These are phyloP conservation scores for Rhizoglyphus robini DNA, from an alignment of 1,140 invertebrate species.

Conservation along the genomic window DNA sequence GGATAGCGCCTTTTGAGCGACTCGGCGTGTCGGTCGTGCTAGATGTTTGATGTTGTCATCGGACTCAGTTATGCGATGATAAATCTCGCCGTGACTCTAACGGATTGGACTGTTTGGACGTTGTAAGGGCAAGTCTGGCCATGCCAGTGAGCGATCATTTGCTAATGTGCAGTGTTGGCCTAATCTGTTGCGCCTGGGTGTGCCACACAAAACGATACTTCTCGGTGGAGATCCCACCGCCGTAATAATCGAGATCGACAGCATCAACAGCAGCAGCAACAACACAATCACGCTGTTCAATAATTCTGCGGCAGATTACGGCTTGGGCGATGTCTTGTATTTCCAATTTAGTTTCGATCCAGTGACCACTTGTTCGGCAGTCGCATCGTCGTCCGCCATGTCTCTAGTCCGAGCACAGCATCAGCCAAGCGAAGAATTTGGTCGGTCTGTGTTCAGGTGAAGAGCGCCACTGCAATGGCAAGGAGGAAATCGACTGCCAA, in stretches of 20 bases:
- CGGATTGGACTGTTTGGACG: background rate
- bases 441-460: background rate
- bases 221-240: background rate
- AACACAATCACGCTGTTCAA: constrained; percentile 7
- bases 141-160: background rate
- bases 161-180: background rate
- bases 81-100: constrained; percentile 13
- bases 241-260: background rate
- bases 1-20: too few species aligned
- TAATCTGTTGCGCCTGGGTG: constrained; percentile 11
- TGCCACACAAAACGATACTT: constrained; percentile 4
- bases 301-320: constrained; percentile 8
- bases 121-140: background rate
- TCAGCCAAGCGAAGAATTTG: constrained; percentile 8
- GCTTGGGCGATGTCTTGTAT: constrained; percentile 10
- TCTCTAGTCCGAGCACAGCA: too few species aligned
- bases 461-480: background rate
- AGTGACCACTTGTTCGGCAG: constrained; percentile 6
- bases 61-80: too few species aligned
- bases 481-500: constrained; percentile 7
- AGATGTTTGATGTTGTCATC: too few species aligned
- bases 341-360: constrained; percentile 16
- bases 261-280: background rate
- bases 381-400: background rate
- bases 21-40: too few species aligned